Conservation (phyloP, 2,113 vertebrate species). For the Myiagra hebetior region DNA sequence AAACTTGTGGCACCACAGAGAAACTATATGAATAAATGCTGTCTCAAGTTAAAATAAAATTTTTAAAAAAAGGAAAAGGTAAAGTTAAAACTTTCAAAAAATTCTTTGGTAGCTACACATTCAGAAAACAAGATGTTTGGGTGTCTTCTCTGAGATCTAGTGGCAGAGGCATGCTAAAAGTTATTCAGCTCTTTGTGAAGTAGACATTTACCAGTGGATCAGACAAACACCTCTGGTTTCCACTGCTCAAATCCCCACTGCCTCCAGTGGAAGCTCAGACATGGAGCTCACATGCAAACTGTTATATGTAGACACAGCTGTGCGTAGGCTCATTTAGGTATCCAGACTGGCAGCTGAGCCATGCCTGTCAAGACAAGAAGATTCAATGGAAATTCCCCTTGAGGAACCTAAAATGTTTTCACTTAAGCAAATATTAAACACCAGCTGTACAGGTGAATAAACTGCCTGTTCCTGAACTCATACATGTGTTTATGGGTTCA, state of each 20-base stretch:
- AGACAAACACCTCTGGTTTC: not conserved
- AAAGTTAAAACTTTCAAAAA: not conserved
- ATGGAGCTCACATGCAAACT: not conserved
- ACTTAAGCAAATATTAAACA: not conserved
- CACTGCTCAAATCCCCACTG: not conserved
- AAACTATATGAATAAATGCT: not conserved
- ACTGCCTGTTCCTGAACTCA: not conserved
- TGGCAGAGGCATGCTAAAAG: not conserved
- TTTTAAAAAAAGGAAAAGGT: accelerated
- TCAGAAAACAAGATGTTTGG: not conserved
- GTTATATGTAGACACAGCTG: not conserved
- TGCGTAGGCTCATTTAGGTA: not conserved
- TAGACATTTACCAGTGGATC: accelerated
- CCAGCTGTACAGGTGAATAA: not conserved
- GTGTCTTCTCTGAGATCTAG: not conserved
- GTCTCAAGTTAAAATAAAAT: not conserved
- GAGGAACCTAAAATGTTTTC: not conserved
- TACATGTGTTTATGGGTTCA: not conserved
- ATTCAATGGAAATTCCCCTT: not conserved
- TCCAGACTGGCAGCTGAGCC: not conserved
- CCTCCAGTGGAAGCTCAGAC: not conserved
- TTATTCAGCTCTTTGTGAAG: not conserved
- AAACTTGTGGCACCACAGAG: not conserved
- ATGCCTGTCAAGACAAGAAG: not conserved
- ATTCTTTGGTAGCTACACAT: not conserved